phyloP scores from a whole-genome alignment of 92 coral and sea anemone species.

The Pocillopora meandrina region DNA sequence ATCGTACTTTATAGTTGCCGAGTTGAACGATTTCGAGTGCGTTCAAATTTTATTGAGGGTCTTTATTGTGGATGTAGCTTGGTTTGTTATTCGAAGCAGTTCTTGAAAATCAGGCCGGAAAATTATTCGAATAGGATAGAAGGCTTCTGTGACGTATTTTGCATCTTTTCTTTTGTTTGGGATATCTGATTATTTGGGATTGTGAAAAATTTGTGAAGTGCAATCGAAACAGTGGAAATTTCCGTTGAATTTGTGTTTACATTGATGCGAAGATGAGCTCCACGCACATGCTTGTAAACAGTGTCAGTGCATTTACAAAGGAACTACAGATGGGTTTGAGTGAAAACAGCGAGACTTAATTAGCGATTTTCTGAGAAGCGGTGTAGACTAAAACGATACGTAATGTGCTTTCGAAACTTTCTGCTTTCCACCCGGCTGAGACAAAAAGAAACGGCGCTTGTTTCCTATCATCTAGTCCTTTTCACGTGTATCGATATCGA shows the following conservation, averaged over 20 bases:
- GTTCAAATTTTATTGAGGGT: not conserved
- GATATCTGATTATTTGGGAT: not conserved
- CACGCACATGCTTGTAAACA: constrained; percentile 9
- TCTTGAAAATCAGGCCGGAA: not conserved
- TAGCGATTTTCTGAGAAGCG: not conserved
- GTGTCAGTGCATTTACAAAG: not conserved
- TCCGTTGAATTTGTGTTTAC: not conserved
- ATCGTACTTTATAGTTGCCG: not conserved
- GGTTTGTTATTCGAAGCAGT: not conserved
- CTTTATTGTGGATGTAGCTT: not conserved
- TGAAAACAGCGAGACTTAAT: constrained; percentile 18
- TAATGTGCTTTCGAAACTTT: not conserved
- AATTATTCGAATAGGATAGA: constrained; percentile 11
- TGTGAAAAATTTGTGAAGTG: not conserved
- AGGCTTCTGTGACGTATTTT: constrained; percentile 15
- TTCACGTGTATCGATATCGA: not conserved
- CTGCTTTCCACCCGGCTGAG: not conserved
- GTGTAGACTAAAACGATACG: not conserved
- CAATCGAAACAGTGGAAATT: constrained; percentile 9
- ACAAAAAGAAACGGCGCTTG: not conserved
- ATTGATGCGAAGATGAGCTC: not conserved
- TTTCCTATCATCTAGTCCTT: not conserved
- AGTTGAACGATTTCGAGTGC: not conserved
- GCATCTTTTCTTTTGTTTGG: constrained; percentile 32
- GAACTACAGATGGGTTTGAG: not conserved